A percentile compares a stretch with the other conserved stretches of the same genome.
Evolutionary conservation across 2,888 invertebrate genomes (phyloP).

Genomic region (Heteromurus nitidus): DNA sequence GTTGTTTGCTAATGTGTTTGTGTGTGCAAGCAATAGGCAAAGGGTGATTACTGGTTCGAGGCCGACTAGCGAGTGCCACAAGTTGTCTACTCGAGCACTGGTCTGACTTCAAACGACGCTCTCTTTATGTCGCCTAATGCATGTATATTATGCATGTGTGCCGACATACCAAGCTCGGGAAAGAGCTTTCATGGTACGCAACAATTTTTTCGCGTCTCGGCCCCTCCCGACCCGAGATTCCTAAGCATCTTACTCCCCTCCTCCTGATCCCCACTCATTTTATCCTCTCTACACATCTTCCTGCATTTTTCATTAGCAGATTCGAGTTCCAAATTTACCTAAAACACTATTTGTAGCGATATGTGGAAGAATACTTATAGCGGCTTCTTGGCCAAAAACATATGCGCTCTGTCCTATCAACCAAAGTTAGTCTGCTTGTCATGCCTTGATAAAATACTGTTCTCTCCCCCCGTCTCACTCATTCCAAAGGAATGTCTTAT

Average conservation of each 20-base stretch:
- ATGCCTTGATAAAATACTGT: conserved; percentile 44
- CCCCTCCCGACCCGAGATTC: conserved; percentile 58
- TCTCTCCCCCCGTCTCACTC: conserved; percentile 45
- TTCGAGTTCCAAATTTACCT: conserved; percentile 56
- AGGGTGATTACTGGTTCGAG: conserved; percentile 63
- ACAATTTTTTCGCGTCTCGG: conserved; percentile 52
- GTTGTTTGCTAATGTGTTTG: conserved; percentile 39
- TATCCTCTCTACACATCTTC: conserved; percentile 50
- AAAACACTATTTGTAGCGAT: conserved; percentile 43
- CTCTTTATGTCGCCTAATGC: conserved; percentile 1
- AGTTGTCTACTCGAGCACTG: conserved; percentile 63
- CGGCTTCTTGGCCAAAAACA: conserved; percentile 41
- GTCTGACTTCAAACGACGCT: conserved; percentile 31
- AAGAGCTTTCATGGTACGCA: conserved; percentile 26
- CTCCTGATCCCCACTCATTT: conserved; percentile 59
- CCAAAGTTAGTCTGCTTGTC: conserved; percentile 19
- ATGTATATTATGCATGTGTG: neutral
- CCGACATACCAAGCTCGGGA: neutral
- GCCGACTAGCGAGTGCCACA: conserved; percentile 64
- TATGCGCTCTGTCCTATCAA: neutral
- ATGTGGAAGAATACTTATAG: conserved; percentile 19
- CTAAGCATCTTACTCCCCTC: conserved; percentile 44
- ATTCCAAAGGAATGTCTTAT: conserved; percentile 56
- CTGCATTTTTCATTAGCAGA: conserved; percentile 56
- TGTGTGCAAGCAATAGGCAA: conserved; percentile 22